Percentiles rank a stretch among this genome's conserved stretches.
Evolutionary conservation across 2,797 vertebrate species (phyloP).

Genomic region (Psittacula echo): DNA sequence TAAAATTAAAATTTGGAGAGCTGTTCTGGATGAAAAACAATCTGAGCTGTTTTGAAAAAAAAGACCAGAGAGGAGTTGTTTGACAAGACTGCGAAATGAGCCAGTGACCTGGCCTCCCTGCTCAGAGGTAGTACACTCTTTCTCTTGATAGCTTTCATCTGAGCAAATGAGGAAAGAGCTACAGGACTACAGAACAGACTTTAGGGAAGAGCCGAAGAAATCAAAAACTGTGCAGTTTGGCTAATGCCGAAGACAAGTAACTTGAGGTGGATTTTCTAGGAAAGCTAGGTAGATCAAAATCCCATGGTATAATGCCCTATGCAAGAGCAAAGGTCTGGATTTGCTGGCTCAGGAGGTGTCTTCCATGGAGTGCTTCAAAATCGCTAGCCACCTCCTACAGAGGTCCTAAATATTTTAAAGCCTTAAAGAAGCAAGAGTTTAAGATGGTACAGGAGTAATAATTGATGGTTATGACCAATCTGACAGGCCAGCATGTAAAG

Average conservation of each 20-base stretch:
- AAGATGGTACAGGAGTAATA: not conserved
- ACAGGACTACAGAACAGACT: not conserved
- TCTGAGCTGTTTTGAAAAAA: not conserved
- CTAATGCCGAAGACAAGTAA: not conserved
- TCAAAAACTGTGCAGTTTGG: not conserved
- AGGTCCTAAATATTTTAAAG: not conserved
- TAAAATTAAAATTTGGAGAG: not conserved
- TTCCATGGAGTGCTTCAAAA: not conserved
- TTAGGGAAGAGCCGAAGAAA: not conserved
- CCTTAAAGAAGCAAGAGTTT: not conserved
- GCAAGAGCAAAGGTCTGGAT: not conserved
- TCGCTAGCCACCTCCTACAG: not conserved
- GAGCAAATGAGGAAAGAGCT: not conserved
- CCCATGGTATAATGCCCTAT: not conserved
- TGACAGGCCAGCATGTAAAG: not conserved
- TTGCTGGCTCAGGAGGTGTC: not conserved
- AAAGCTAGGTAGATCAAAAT: not conserved
- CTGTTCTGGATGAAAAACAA: not conserved
- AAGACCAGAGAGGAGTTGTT: not conserved
- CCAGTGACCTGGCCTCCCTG: not conserved
- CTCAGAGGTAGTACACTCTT: not conserved
- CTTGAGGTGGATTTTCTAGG: not conserved
- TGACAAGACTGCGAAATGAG: not conserved
- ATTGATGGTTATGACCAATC: not conserved
- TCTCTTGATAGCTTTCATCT: not conserved